Conservation (phyloP, 2,797 vertebrate species). For the Crocodylus rhombifer region DNA sequence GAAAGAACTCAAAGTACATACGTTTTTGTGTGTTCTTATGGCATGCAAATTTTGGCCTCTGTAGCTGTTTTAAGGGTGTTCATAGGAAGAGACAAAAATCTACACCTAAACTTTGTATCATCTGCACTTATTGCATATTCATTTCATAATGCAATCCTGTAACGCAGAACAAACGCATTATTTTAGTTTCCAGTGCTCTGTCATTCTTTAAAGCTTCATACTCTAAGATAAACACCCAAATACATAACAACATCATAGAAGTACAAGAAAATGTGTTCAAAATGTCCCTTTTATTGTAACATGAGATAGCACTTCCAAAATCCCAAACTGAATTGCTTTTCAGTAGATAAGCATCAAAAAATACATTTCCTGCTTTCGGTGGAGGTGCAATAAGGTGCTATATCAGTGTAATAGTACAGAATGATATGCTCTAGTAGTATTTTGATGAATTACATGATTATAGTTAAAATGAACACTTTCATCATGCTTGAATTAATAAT, state of each 20-base stretch:
- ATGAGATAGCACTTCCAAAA: conserved; percentile 59
- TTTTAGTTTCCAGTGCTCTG: conserved; percentile 17
- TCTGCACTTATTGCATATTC: neutral
- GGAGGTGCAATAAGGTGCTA: conserved; percentile 83
- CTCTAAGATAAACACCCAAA: conserved; percentile 53
- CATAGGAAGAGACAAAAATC: neutral
- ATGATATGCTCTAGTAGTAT: conserved; percentile 87
- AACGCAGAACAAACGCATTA: neutral
- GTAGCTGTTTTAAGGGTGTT: neutral
- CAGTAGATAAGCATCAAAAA: conserved; percentile 77
- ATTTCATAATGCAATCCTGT: neutral
- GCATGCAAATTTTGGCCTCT: neutral
- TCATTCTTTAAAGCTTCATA: conserved; percentile 60
- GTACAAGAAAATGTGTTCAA: conserved; percentile 63
- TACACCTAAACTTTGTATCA: neutral
- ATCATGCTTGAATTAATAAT: conserved; percentile 87
- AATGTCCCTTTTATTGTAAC: conserved; percentile 67
- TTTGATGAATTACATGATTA: conserved; percentile 97
- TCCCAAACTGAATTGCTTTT: conserved; percentile 76
- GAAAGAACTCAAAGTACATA: neutral
- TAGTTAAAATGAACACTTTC: conserved; percentile 93
- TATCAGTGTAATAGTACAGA: conserved; percentile 86
- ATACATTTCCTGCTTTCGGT: conserved; percentile 78
- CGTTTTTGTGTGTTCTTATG: neutral
- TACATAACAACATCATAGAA: conserved; percentile 46